These are phyloP conservation scores for Drosophila putrida DNA, from an alignment of 2,888 invertebrate genomes.

Conservation along the genomic window DNA sequence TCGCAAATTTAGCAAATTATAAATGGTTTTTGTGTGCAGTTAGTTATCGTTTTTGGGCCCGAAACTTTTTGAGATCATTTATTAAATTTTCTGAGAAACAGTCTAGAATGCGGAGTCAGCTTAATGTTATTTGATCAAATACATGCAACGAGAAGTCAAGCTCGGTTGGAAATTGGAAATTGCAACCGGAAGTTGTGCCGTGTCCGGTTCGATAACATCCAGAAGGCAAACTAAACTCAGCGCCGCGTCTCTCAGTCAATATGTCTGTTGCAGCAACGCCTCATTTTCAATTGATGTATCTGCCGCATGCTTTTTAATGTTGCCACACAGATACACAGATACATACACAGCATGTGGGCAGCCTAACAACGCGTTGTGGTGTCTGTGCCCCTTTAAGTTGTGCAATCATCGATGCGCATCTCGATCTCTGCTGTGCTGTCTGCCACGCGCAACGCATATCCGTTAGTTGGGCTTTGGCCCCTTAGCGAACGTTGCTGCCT, in stretches of 20 bases:
- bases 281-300: conserved; percentile 71
- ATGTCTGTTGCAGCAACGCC: conserved; percentile 52
- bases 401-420: conserved; percentile 71
- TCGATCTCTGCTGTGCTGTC: conserved; percentile 48
- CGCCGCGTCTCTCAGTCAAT: conserved; percentile 8
- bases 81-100: not conserved
- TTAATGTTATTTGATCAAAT: conserved; percentile 18
- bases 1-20: conserved; percentile 8
- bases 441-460: conserved; percentile 59
- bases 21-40: conserved; percentile 8
- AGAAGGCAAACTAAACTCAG: conserved; percentile 7
- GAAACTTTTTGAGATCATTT: not conserved
- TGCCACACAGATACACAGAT: conserved; percentile 1
- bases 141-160: not conserved
- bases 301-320: conserved; percentile 48
- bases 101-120: conserved; percentile 2
- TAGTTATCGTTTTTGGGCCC: not conserved
- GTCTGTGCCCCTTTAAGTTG: conserved; percentile 56
- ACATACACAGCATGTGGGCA: not conserved
- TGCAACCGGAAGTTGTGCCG: not conserved
- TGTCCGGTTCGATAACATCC: conserved; percentile 16
- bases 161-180: not conserved
- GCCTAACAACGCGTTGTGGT: not conserved
- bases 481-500: not conserved
- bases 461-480: conserved; percentile 25